Evolutionary conservation across 2,797 vertebrate genomes (phyloP).

Genomic region (Geotria australis): DNA sequence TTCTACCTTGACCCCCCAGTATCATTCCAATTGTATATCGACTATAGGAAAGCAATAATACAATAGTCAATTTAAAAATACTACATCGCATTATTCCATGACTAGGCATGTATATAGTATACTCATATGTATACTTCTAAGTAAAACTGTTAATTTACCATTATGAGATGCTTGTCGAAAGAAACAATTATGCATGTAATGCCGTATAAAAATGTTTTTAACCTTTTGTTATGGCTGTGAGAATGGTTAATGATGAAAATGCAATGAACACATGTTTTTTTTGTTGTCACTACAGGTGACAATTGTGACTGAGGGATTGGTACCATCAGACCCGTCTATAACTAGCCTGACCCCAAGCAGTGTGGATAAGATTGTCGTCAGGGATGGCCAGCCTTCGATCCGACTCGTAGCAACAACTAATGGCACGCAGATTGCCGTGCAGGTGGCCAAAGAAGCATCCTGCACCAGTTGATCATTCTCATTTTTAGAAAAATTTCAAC

Average conservation of each 20-base stretch:
- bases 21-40: no score
- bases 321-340: constrained; percentile 56
- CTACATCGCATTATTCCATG: no score
- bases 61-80: no score
- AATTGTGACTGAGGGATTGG: constrained; percentile 84
- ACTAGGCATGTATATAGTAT: no score
- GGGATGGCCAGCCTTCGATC: constrained; percentile 43
- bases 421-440: constrained; percentile 95
- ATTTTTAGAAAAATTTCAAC: not conserved
- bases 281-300: constrained; percentile 32
- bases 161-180: no score
- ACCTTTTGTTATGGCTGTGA: constrained; percentile 1
- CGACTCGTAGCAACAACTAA: constrained; percentile 87
- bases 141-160: no score
- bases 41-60: no score
- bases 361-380: constrained; percentile 5
- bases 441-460: constrained; percentile 16
- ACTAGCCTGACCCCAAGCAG: constrained; percentile 49
- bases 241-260: not conserved
- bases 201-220: constrained; percentile 1
- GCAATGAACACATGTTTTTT: not conserved
- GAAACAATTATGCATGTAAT: not conserved
- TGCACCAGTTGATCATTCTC: not conserved
- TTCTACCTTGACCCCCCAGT: no score
- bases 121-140: no score